Evolutionary conservation across 2,888 invertebrate species (phyloP).

Genomic region (Torymus aiolomorphi): DNA sequence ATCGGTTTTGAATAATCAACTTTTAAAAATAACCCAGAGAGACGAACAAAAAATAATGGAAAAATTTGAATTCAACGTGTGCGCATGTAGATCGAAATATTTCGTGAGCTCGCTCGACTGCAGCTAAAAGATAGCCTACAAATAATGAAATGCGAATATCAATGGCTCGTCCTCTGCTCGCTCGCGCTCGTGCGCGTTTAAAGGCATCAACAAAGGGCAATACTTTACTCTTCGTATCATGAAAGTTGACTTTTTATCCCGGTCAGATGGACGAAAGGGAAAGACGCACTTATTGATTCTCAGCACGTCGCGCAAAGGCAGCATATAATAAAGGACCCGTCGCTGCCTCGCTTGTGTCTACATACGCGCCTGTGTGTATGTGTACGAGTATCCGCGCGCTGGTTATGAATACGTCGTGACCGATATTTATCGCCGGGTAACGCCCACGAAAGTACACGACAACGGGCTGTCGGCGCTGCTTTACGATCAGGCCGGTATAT

Average conservation of each 20-base stretch:
- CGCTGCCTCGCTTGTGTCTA: no score
- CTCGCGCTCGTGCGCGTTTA: no score
- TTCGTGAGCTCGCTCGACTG: not conserved
- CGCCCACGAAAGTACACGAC: slow-evolving; percentile 69
- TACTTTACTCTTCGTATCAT: slow-evolving; percentile 25
- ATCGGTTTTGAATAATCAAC: no score
- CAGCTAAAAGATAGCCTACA: not conserved
- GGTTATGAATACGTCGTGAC: slow-evolving; percentile 58
- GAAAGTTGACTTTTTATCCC: slow-evolving; percentile 32
- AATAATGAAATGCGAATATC: slow-evolving; percentile 47
- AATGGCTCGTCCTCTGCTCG: slow-evolving; percentile 18
- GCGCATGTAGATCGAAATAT: no score
- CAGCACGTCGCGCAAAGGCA: slow-evolving; percentile 41
- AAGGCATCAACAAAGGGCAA: slow-evolving; percentile 42
- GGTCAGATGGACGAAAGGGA: slow-evolving; percentile 26
- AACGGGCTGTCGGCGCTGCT: slow-evolving; percentile 68
- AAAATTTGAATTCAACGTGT: slow-evolving; percentile 7
- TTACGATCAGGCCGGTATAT: slow-evolving; percentile 68
- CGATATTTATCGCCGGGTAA: slow-evolving; percentile 66
- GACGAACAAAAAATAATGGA: not conserved
- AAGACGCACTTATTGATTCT: slow-evolving; percentile 52
- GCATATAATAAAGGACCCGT: slow-evolving; percentile 47
- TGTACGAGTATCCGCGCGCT: slow-evolving; percentile 30
- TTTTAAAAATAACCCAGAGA: no score
- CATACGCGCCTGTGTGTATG: not conserved